Evolutionary conservation across 2,888 invertebrate species (phyloP).

Genomic region (Cheilosia scutellata): DNA sequence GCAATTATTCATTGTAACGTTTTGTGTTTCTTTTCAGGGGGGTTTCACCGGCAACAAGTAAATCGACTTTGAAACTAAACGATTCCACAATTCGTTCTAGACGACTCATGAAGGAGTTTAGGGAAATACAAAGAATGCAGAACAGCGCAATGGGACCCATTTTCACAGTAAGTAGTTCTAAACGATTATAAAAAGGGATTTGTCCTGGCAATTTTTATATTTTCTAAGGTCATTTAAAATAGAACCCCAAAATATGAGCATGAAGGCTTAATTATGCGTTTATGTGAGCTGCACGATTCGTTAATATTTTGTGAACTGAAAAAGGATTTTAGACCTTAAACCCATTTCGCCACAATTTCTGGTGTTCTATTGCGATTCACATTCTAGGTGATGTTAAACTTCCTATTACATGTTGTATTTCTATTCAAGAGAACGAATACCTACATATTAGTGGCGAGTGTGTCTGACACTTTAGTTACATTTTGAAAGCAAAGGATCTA

Average conservation of each 20-base stretch:
- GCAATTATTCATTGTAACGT: slow-evolving; percentile 5
- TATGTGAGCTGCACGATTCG: background rate
- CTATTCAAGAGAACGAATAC: too few relatives aligned
- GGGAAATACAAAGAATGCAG: slow-evolving; percentile 91
- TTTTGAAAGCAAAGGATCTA: too few relatives aligned
- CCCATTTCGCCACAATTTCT: too few relatives aligned
- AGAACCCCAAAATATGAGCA: background rate
- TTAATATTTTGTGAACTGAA: too few relatives aligned
- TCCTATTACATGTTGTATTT: too few relatives aligned
- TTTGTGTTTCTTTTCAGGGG: slow-evolving; percentile 72
- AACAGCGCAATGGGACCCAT: slow-evolving; percentile 89
- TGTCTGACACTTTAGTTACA: too few relatives aligned
- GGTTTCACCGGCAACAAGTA: slow-evolving; percentile 85
- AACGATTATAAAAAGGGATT: background rate
- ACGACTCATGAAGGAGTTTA: slow-evolving; percentile 93
- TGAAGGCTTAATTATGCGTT: background rate
- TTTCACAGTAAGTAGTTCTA: slow-evolving; percentile 87
- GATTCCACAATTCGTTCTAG: slow-evolving; percentile 89
- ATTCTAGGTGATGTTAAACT: too few relatives aligned
- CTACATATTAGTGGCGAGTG: too few relatives aligned
- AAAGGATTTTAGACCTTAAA: too few relatives aligned
- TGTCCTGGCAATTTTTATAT: background rate
- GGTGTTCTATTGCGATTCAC: too few relatives aligned
- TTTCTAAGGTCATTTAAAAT: background rate
- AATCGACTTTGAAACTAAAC: slow-evolving; percentile 85